Conservation (phyloP, 2,797 vertebrate species). For the Leuciscus waleckii region DNA sequence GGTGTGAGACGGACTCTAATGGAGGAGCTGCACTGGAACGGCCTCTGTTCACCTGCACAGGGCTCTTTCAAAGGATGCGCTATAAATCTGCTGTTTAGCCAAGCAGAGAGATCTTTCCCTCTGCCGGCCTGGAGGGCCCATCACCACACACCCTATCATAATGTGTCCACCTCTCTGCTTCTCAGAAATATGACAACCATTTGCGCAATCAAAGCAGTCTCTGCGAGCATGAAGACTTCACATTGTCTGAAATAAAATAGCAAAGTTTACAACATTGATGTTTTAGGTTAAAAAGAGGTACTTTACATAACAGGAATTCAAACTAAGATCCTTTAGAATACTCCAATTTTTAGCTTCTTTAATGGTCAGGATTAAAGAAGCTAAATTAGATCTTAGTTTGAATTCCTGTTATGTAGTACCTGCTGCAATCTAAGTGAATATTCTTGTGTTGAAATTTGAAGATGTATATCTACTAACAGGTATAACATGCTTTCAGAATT, state of each 20-base stretch:
- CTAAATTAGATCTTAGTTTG: not conserved
- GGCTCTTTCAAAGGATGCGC: constrained; percentile 45
- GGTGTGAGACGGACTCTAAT: constrained; percentile 56
- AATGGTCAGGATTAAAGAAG: not conserved
- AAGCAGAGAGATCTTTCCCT: constrained; percentile 58
- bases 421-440: not conserved
- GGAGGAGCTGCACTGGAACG: constrained; percentile 52
- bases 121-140: constrained; percentile 38
- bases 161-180: constrained; percentile 53
- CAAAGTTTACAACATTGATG: not conserved
- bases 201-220: constrained; percentile 45
- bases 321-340: too few relatives aligned
- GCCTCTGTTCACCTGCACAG: constrained; percentile 53
- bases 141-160: constrained; percentile 55
- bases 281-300: constrained; percentile 2
- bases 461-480: not conserved
- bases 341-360: too few relatives aligned
- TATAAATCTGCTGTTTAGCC: constrained; percentile 62
- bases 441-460: not conserved
- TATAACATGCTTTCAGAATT: not conserved
- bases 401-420: not conserved
- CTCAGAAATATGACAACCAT: constrained; percentile 58
- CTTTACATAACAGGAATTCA: too few relatives aligned
- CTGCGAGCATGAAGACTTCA: constrained; percentile 22
- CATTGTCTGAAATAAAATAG: constrained; percentile 11